Percentiles rank a stretch among this genome's conserved stretches.
phyloP scores from a whole-genome alignment of 2,888 invertebrate genomes.

The Pseudeuparius sepicola region DNA sequence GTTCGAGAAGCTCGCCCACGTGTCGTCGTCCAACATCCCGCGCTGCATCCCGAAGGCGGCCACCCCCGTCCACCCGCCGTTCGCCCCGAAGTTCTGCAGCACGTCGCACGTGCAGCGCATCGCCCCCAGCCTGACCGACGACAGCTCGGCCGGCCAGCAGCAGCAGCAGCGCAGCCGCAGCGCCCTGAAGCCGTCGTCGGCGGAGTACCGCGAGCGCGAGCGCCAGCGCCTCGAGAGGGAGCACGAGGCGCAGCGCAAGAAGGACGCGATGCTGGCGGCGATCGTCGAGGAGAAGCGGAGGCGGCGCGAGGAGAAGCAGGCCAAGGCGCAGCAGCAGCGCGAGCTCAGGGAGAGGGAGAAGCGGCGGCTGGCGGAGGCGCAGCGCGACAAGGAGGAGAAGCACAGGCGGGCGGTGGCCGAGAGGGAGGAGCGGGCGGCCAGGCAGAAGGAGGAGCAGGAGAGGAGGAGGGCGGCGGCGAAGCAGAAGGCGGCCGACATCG shows the following conservation, averaged over 20 bases:
- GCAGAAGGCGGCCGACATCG: too few species aligned
- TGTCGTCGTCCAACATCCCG: too few species aligned
- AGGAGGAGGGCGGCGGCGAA: too few species aligned
- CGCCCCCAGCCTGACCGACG: too few species aligned
- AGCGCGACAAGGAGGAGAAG: constrained; percentile 38
- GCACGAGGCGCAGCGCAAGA: constrained; percentile 41
- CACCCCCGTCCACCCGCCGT: constrained; percentile 22
- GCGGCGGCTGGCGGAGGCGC: constrained; percentile 41
- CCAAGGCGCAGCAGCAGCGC: constrained; percentile 38
- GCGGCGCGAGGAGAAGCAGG: constrained; percentile 37
- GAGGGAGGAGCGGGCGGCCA: constrained; percentile 38
- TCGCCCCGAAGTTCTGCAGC: constrained; percentile 21
- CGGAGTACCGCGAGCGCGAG: constrained; percentile 25
- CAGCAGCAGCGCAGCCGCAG: too few species aligned
- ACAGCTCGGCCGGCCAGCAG: too few species aligned
- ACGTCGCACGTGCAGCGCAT: constrained; percentile 18
- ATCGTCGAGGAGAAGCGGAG: constrained; percentile 48
- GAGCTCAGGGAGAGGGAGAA: constrained; percentile 44
- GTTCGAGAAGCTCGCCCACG: constrained; percentile 41
- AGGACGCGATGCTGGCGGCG: constrained; percentile 49
- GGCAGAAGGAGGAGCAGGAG: constrained; percentile 39
- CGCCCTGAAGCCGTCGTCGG: too few species aligned
- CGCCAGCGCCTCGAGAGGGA: constrained; percentile 26
- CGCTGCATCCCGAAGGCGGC: too few species aligned
- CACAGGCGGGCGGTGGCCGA: constrained; percentile 28